Percentiles rank a stretch among this genome's conserved stretches.
Evolutionary conservation across 2,888 invertebrate genomes (phyloP).

Genomic region (Hedya salicella): DNA sequence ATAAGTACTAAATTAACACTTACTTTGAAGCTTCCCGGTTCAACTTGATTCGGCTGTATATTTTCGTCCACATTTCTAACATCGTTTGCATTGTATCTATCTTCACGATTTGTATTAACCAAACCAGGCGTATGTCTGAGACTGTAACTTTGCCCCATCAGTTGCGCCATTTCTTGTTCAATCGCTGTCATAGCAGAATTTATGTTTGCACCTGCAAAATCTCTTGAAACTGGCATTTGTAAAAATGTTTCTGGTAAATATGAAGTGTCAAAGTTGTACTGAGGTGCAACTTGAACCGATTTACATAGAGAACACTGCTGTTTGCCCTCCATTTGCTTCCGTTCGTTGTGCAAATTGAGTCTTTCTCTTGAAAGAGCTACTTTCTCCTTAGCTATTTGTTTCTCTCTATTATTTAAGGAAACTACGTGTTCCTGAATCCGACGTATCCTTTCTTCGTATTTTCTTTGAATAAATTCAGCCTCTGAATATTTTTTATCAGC

Average conservation of each 20-base stretch:
- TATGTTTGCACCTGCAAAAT: conserved; percentile 61
- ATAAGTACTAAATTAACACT: conserved; percentile 31
- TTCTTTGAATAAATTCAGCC: conserved; percentile 81
- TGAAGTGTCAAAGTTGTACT: conserved; percentile 56
- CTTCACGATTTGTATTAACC: conserved; percentile 48
- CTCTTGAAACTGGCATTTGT: conserved; percentile 65
- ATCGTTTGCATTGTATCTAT: conserved; percentile 36
- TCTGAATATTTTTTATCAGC: conserved; percentile 84
- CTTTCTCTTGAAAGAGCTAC: conserved; percentile 85
- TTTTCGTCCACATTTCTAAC: conserved; percentile 46
- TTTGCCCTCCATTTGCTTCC: conserved; percentile 75
- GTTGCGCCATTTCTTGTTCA: conserved; percentile 73
- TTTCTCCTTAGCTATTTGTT: conserved; percentile 86
- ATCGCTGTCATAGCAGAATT: conserved; percentile 66
- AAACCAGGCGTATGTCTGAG: conserved; percentile 58
- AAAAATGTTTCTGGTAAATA: conserved; percentile 62
- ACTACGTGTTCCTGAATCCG: conserved; percentile 85
- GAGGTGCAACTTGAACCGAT: conserved; percentile 62
- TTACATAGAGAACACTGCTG: conserved; percentile 77
- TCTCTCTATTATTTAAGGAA: conserved; percentile 83
- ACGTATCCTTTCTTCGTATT: conserved; percentile 84
- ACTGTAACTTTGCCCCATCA: conserved; percentile 66
- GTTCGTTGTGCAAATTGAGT: conserved; percentile 81
- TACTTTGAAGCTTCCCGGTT: conserved; percentile 62
- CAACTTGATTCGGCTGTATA: conserved; percentile 50